Evolutionary conservation across 2,888 invertebrate genomes (phyloP).

Genomic region (Acleris sparsana): DNA sequence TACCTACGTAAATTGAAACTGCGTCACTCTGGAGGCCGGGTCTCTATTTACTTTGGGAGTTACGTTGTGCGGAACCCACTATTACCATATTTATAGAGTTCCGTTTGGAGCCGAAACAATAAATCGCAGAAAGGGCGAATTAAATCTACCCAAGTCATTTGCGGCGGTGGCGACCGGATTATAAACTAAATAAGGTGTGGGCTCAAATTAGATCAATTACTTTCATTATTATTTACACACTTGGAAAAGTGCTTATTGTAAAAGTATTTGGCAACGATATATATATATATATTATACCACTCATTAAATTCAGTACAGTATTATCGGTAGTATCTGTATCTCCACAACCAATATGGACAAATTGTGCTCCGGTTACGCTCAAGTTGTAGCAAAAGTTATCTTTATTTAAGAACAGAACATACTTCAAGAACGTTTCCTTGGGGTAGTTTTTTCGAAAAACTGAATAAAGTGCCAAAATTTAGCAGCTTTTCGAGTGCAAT

Average conservation of each 20-base stretch:
- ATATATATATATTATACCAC: too few species aligned
- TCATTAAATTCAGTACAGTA: too few species aligned
- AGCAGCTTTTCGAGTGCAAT: too few species aligned
- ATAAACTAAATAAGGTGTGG: constrained; percentile 5
- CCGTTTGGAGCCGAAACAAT: constrained; percentile 39
- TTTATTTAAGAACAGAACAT: too few species aligned
- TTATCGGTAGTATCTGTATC: too few species aligned
- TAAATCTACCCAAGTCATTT: constrained; percentile 41
- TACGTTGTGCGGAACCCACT: constrained; percentile 32
- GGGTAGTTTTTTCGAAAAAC: too few species aligned
- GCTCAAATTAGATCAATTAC: constrained; percentile 8
- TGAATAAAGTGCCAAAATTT: too few species aligned
- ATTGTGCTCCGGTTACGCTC: too few species aligned
- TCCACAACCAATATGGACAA: too few species aligned
- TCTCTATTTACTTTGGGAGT: constrained; percentile 36
- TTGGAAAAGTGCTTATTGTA: background rate
- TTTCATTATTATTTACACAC: background rate
- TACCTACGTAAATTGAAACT: background rate
- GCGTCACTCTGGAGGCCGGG: constrained; percentile 16
- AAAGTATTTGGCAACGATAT: too few species aligned
- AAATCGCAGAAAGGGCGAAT: constrained; percentile 42
- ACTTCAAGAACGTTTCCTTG: too few species aligned
- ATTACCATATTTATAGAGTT: constrained; percentile 37
- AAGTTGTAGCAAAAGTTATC: too few species aligned
- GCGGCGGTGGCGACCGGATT: constrained; percentile 27